Percentiles rank a stretch among this genome's conserved stretches.
phyloP scores from a whole-genome alignment of 2,888 invertebrate species.

The Matsumyia berberina region DNA sequence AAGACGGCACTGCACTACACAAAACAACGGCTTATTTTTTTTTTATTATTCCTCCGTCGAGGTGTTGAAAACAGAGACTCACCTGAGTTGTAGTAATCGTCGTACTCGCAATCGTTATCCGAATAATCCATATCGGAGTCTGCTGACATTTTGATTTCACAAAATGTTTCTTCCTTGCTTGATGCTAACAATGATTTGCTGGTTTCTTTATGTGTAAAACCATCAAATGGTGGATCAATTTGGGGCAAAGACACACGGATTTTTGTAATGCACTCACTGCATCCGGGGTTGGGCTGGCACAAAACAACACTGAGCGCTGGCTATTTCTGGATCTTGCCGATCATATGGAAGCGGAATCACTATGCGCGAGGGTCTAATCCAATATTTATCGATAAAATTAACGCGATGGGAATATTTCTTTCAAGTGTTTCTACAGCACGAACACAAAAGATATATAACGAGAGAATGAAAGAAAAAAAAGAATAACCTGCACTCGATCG shows the following conservation, averaged over 20 bases:
- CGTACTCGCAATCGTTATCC: slow-evolving; percentile 92
- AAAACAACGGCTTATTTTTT: slow-evolving; percentile 43
- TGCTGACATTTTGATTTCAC: slow-evolving; percentile 82
- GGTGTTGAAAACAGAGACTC: slow-evolving; percentile 48
- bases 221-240: slow-evolving; percentile 54
- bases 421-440: slow-evolving; percentile 34
- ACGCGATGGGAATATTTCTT: slow-evolving; percentile 3
- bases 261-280: slow-evolving; percentile 54
- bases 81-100: slow-evolving; percentile 91
- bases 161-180: slow-evolving; percentile 23
- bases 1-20: slow-evolving; percentile 38
- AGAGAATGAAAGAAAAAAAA: slow-evolving; percentile 45
- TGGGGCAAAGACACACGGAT: slow-evolving; percentile 43
- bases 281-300: slow-evolving; percentile 58
- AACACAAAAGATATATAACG: slow-evolving; percentile 68
- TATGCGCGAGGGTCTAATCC: neutral
- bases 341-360: slow-evolving; percentile 3
- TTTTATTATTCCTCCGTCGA: neutral
- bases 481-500: slow-evolving; percentile 49
- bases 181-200: slow-evolving; percentile 22
- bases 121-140: slow-evolving; percentile 96
- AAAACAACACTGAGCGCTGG: neutral
- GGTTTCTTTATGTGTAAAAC: slow-evolving; percentile 6
- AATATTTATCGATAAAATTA: slow-evolving; percentile 23
- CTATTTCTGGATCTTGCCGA: slow-evolving; percentile 10